phyloP scores from a whole-genome alignment of 1,140 invertebrate species.

The Trypoxylus dichotomus region DNA sequence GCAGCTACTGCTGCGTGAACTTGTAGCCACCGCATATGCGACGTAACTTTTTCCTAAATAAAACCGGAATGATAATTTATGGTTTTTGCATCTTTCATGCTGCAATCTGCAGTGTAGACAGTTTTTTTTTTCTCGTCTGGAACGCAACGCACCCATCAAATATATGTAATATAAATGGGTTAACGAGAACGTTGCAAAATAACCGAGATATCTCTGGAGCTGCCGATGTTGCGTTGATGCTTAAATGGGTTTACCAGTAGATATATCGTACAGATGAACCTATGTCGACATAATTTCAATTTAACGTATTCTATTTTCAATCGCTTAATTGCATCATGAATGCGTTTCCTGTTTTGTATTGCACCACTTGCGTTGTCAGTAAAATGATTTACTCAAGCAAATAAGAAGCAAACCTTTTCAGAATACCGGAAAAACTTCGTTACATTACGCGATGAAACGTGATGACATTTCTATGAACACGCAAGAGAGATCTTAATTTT shows the following conservation, averaged over 20 bases:
- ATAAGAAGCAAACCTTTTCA: too few species aligned
- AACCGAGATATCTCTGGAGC: slow-evolving; percentile 12
- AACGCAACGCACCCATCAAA: neutral
- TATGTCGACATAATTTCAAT: slow-evolving; percentile 16
- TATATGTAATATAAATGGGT: neutral
- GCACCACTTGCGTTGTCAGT: neutral
- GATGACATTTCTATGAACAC: too few species aligned
- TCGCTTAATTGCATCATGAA: neutral
- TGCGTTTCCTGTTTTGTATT: neutral
- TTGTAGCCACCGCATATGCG: neutral
- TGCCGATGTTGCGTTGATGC: neutral
- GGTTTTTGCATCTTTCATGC: neutral
- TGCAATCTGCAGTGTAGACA: neutral
- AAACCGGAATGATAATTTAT: neutral
- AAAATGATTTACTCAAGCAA: too few species aligned
- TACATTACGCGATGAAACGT: too few species aligned
- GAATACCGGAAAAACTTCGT: too few species aligned
- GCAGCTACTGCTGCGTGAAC: neutral
- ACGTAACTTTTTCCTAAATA: neutral
- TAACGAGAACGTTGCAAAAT: slow-evolving; percentile 14
- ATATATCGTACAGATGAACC: neutral
- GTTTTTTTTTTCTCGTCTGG: neutral
- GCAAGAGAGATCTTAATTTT: too few species aligned
- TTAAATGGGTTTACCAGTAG: slow-evolving; percentile 4
- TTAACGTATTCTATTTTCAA: slow-evolving; percentile 3